Conservation (phyloP, 2,888 invertebrate species). For the Cryptophagus acutangulus region DNA sequence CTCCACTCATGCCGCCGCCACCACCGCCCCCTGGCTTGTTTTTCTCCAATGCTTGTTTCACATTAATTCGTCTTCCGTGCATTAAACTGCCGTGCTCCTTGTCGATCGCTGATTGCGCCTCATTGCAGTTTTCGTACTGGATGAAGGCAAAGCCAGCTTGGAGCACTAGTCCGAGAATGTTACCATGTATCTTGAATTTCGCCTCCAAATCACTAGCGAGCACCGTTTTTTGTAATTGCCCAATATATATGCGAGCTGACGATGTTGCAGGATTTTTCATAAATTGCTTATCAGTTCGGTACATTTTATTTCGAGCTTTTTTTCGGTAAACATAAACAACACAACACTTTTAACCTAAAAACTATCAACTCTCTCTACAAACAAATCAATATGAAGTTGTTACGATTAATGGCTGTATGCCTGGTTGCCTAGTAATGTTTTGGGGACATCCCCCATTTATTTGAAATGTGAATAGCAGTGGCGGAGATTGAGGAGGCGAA, state of each 20-base stretch:
- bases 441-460: too few relatives aligned
- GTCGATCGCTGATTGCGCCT: conserved; percentile 70
- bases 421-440: too few relatives aligned
- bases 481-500: too few relatives aligned
- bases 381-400: too few relatives aligned
- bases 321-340: background rate
- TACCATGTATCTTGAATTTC: conserved; percentile 70
- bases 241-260: conserved; percentile 74
- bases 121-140: conserved; percentile 71
- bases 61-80: conserved; percentile 66
- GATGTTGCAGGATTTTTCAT: conserved; percentile 73
- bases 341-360: too few relatives aligned
- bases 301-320: conserved; percentile 33
- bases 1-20: too few relatives aligned
- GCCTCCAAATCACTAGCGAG: conserved; percentile 63
- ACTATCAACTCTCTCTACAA: too few relatives aligned
- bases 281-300: conserved; percentile 46
- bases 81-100: conserved; percentile 66
- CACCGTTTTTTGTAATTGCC: conserved; percentile 62
- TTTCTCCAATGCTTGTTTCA: conserved; percentile 55
- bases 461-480: too few relatives aligned
- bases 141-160: conserved; percentile 83
- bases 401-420: too few relatives aligned
- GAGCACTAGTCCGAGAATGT: conserved; percentile 63
- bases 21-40: conserved; percentile 17